These are phyloP conservation scores for Burhinus oedicnemus DNA, from an alignment of 2,113 vertebrate genomes.

Conservation along the genomic window DNA sequence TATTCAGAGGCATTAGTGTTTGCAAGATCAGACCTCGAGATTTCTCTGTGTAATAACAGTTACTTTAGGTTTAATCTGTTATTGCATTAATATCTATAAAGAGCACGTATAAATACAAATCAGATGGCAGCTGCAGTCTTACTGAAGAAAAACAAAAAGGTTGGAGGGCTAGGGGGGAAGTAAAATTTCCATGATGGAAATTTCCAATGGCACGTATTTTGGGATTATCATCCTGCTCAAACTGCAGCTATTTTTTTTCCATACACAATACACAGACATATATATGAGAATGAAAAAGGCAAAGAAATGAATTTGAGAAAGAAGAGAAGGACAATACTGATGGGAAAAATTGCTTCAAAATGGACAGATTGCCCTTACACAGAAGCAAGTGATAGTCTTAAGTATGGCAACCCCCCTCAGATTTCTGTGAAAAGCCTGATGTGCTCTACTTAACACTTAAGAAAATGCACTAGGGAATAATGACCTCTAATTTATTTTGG, in stretches of 20 bases:
- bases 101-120: constrained; percentile 67
- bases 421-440: constrained; percentile 28
- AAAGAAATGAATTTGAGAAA: neutral
- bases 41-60: constrained; percentile 60
- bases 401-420: neutral
- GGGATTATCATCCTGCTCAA: neutral
- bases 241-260: neutral
- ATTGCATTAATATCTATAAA: constrained; percentile 69
- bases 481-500: constrained; percentile 68
- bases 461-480: constrained; percentile 49
- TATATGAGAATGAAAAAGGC: neutral
- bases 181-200: neutral
- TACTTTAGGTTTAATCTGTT: constrained; percentile 63
- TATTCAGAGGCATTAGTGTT: constrained; percentile 58
- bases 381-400: constrained; percentile 1
- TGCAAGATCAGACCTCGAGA: constrained; percentile 55
- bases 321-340: neutral
- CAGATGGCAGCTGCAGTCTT: constrained; percentile 53
- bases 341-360: neutral
- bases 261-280: neutral
- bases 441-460: constrained; percentile 43
- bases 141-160: neutral
- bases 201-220: neutral
- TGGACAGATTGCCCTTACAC: constrained; percentile 23
- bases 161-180: neutral